Conservation (phyloP, 2,797 vertebrate species). For the Hippopotamyrus pictus region DNA sequence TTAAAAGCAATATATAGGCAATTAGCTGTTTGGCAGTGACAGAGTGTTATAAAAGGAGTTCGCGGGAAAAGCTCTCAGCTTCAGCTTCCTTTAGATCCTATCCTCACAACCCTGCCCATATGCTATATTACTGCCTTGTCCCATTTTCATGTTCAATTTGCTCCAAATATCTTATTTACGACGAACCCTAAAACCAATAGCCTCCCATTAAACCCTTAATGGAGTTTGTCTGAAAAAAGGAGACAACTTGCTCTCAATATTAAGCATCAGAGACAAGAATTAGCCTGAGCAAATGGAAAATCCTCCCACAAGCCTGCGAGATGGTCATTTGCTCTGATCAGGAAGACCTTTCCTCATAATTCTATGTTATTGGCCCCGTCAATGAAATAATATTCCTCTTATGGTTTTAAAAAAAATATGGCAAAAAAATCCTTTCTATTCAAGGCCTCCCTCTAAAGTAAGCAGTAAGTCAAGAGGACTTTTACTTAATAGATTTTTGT, state of each 20-base stretch:
- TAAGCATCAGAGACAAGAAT: constrained; percentile 8
- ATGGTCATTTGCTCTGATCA: not conserved
- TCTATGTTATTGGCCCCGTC: not conserved
- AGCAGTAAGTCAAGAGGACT: not conserved
- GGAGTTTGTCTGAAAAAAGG: constrained; percentile 22
- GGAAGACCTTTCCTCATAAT: not conserved
- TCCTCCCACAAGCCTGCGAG: not conserved
- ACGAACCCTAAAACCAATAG: constrained; percentile 27
- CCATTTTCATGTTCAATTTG: constrained; percentile 30
- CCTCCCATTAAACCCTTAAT: constrained; percentile 28
- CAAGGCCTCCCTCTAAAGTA: not conserved
- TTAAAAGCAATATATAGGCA: constrained; percentile 15
- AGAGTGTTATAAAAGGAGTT: constrained; percentile 12
- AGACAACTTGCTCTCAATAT: constrained; percentile 12
- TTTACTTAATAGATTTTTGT: not conserved
- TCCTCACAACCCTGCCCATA: constrained; percentile 18
- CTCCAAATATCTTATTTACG: constrained; percentile 31
- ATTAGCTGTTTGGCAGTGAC: constrained; percentile 17
- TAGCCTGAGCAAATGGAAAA: constrained; percentile 5
- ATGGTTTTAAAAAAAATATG: not conserved
- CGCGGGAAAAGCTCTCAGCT: not conserved
- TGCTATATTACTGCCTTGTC: constrained; percentile 22
- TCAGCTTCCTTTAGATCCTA: constrained; percentile 9
- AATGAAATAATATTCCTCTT: not conserved
- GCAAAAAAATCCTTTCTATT: not conserved